Evolutionary conservation across 2,888 invertebrate species (phyloP), one percentile per base, ranked within the genome.

Genomic region (Drosophila nigritarsus): DNA sequence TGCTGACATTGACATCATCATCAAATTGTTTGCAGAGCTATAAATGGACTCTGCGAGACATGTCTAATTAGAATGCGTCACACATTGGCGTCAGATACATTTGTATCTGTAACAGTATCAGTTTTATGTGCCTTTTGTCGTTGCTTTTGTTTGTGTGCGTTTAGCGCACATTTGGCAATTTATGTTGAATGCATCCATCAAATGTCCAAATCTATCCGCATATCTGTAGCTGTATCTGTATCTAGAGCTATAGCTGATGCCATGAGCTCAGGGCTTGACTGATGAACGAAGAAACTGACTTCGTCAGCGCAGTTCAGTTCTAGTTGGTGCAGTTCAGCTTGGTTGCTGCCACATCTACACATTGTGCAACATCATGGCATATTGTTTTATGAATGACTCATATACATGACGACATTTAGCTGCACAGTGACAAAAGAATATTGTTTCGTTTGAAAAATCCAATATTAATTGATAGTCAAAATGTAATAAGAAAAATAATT

Each of bases 381-480:
- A 87, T 77, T 72, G 75, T 62, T 67, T 56, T 60, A 62, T 67
- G 75, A 63, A 74, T 87, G 90, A 85, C 59, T 80, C 88, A 89
- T 54, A 15, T 42, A 42, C 18, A 58, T 62, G 71, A 70, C 61
- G 70, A 71, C 62, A 63, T 59, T 30, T 36, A 68, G 63, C 13
- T 29, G 20, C 32, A 32, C 49, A 55, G n/a, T 42, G 27, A 30
- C 7, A 40, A 56, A 1, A 13, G 4, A 13, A 7, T 18, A 0
- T 13, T 27, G 13, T 7, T 2, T 11, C 27, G 18, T 18, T 54
- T 36, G 11, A 36, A 18, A 8, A 20, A 5, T 7, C 45, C 20
- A 13, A 1, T 13, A 7, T 3, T 13, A 13, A 45, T 45, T 45
- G 7, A 20, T 45, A 20, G 20, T 20, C 7, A 45, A 45, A 20